Base-by-base conservation (phyloP, 2,888 invertebrate species). In the Seira sanloemensis region DNA sequence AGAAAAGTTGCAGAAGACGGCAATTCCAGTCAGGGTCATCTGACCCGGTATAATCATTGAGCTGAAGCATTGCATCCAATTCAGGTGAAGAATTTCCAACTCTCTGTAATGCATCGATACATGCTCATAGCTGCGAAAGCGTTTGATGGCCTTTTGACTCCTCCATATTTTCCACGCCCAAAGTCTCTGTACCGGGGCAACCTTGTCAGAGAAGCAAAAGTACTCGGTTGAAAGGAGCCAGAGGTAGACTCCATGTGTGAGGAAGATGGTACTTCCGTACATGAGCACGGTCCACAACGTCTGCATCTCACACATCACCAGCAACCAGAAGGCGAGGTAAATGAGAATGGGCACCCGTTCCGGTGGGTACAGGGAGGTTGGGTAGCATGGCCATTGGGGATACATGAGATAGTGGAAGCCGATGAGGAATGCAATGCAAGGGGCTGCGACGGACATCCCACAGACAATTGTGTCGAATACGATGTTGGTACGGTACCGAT, bases 341-440 rank as follows among this genome's bases (percentile, higher is more conserved):
- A 71, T 26, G 2, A 25, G 16, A 5, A 2, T 16, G 1, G 71
- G 4, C 2, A 12, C 46, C 67, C 73, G 9, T 2, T 67, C 67
- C 1, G 54, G 23, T 1, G 71, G 71, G 5, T 74, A 26, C 1
- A 80, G 18, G 0, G 80, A 80, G 1, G 54, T 27, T 5, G 74
- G 9, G 25, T 80, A 80, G 21, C 72, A 73, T 2, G 80, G 80
- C 74, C 80, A 80, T 7, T 62, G 16, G 4, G 74, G 74, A 21
- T 74, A 80, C 16, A 74, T 54, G 26, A 80, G 1, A 19, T 54
- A 80, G 24, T 80, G 80, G 7, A 9, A 80, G 25, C 74, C 69
- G 12, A 80, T 74, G 0, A 74, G 2, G 16, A 80, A 0, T 12
- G 54, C 80, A 9, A 27, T n/a, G 7, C 26, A 19, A 2, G 80